Conservation (phyloP, 2,797 vertebrate genomes). For the Sebastes itinus region DNA sequence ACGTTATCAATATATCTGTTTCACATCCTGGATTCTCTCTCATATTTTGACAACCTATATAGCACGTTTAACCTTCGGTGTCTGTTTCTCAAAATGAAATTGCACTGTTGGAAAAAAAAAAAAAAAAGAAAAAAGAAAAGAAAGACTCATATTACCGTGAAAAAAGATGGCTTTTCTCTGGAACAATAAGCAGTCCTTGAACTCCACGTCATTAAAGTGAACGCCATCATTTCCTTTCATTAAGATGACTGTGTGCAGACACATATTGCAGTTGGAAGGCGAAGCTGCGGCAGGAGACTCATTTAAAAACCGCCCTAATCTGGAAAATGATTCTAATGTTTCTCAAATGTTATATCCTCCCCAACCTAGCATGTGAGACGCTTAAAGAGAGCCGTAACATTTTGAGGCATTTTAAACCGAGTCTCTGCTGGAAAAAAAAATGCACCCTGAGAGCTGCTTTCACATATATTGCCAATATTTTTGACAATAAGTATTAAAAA, state of each 20-base stretch:
- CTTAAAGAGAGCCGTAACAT: conserved; percentile 66
- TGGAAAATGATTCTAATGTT: conserved; percentile 84
- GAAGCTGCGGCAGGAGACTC: conserved; percentile 80
- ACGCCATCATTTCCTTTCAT: conserved; percentile 85
- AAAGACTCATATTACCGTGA: conserved; percentile 82
- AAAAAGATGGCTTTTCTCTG: conserved; percentile 83
- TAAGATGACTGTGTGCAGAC: conserved; percentile 85
- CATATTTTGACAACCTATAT: conserved; percentile 79
- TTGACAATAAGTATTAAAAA: conserved; percentile 74
- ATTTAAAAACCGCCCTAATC: conserved; percentile 82
- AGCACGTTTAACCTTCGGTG: conserved; percentile 79
- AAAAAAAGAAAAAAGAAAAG: conserved; percentile 37
- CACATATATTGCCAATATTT: conserved; percentile 75
- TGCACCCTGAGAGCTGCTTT: conserved; percentile 58
- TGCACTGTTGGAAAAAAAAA: conserved; percentile 56
- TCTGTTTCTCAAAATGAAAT: conserved; percentile 82
- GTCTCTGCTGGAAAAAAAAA: conserved; percentile 56
- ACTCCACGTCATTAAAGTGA: conserved; percentile 83
- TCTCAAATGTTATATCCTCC: conserved; percentile 83
- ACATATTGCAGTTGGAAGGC: conserved; percentile 82
- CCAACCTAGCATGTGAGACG: conserved; percentile 71
- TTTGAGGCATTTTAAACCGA: conserved; percentile 72
- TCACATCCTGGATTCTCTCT: conserved; percentile 59
- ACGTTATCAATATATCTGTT: conserved; percentile 78
- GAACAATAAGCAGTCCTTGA: conserved; percentile 85